Conservation (phyloP, 2,888 invertebrate species). For the Nysson spinosus region DNA sequence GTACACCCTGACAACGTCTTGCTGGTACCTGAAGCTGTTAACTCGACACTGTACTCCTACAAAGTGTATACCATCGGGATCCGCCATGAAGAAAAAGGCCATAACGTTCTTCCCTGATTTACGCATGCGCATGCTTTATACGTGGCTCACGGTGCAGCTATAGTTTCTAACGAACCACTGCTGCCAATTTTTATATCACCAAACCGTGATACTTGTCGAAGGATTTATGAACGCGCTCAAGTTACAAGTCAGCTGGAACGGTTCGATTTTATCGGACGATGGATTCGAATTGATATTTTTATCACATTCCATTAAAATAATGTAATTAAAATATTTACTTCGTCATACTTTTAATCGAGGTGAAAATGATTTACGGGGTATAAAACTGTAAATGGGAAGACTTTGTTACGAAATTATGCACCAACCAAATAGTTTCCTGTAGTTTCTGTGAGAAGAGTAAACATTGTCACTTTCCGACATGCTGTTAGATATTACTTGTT, state of each 20-base stretch:
- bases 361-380: too few relatives aligned
- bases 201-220: too few relatives aligned
- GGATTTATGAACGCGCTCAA: too few relatives aligned
- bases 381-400: neutral
- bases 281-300: too few relatives aligned
- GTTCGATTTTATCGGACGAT: too few relatives aligned
- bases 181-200: too few relatives aligned
- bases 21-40: neutral
- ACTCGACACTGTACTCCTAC: neutral
- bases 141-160: too few relatives aligned
- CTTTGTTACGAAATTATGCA: neutral
- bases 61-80: neutral
- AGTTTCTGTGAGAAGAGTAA: neutral
- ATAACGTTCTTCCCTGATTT: slow-evolving; percentile 20
- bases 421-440: neutral
- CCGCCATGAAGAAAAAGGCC: neutral
- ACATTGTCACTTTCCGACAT: neutral
- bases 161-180: slow-evolving; percentile 1
- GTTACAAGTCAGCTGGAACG: too few relatives aligned
- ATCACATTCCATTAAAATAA: too few relatives aligned
- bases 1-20: slow-evolving; percentile 3
- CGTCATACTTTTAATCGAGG: too few relatives aligned
- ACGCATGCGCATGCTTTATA: slow-evolving; percentile 4
- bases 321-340: too few relatives aligned
- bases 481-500: neutral